A percentile compares a stretch with the other conserved stretches of the same genome.
These are phyloP conservation scores for Kradibia gibbosae DNA, from an alignment of 1,140 invertebrate genomes.

Conservation along the genomic window DNA sequence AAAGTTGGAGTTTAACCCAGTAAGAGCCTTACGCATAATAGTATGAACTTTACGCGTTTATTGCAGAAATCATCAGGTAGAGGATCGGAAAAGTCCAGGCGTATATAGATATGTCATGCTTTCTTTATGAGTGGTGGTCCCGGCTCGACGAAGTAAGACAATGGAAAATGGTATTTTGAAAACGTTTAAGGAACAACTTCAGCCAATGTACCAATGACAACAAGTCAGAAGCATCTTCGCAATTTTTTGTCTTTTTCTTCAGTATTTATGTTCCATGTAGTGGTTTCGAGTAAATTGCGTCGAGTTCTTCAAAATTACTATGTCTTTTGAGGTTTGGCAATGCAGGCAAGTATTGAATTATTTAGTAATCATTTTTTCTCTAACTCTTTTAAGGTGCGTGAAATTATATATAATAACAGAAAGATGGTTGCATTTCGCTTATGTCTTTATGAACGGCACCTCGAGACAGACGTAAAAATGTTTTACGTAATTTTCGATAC, in stretches of 20 bases:
- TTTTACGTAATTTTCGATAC: not conserved
- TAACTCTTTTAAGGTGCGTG: not conserved
- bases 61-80: conserved; percentile 31
- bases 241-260: not conserved
- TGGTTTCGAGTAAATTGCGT: not conserved
- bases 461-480: not conserved
- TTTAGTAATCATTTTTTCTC: not conserved
- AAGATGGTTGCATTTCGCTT: not conserved
- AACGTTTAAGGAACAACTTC: not conserved
- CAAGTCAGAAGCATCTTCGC: not conserved
- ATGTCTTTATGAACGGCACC: not conserved
- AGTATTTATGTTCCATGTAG: not conserved
- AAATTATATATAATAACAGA: not conserved
- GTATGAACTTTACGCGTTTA: conserved; percentile 29
- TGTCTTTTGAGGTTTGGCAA: not conserved
- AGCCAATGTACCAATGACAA: not conserved
- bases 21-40: not conserved
- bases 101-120: conserved; percentile 7
- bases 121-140: conserved; percentile 14
- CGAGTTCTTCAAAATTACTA: not conserved
- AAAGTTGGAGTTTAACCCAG: conserved; percentile 24
- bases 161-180: conserved; percentile 3
- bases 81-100: not conserved
- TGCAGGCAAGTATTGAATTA: not conserved
- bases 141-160: not conserved